These are phyloP conservation scores for Petrolisthes manimaculis DNA, from an alignment of 2,888 invertebrate species.

Conservation along the genomic window DNA sequence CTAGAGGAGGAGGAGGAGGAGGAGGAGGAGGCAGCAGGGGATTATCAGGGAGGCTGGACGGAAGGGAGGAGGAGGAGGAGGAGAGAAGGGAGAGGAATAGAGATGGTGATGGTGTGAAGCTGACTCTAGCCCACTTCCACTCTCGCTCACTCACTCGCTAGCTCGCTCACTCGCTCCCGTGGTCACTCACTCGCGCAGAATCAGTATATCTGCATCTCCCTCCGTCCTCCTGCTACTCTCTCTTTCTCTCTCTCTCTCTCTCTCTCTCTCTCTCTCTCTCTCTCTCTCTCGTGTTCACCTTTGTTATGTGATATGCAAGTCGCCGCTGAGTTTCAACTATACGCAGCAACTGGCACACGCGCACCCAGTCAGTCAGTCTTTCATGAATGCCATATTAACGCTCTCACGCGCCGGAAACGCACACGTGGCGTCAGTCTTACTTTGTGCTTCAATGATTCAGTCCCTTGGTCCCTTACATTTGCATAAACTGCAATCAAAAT, in stretches of 20 bases:
- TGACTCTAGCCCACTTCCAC: conserved; percentile 13
- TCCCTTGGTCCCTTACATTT: no score
- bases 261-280: not conserved
- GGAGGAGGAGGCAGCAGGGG: not conserved
- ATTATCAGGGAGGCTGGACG: not conserved
- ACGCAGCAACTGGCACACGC: not conserved
- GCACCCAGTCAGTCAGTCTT: no score
- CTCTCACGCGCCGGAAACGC: no score
- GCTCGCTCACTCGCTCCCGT: conserved; percentile 7
- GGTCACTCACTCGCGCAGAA: not conserved
- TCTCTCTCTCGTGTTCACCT: no score
- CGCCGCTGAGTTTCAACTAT: not conserved
- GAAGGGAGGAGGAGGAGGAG: not conserved
- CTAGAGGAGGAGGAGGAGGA: conserved; percentile 9
- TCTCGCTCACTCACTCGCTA: not conserved
- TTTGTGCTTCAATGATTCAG: no score
- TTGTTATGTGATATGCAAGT: conserved; percentile 1
- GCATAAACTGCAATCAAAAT: no score
- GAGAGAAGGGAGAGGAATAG: not conserved
- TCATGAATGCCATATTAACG: not conserved
- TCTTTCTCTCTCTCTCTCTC: not conserved
- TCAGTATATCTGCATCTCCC: not conserved
- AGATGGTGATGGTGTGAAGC: conserved; percentile 24
- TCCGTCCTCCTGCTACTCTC: not conserved
- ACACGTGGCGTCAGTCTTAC: no score